These are phyloP conservation scores for Calyptomena viridis DNA, from an alignment of 2,113 vertebrate genomes.

Conservation along the genomic window DNA sequence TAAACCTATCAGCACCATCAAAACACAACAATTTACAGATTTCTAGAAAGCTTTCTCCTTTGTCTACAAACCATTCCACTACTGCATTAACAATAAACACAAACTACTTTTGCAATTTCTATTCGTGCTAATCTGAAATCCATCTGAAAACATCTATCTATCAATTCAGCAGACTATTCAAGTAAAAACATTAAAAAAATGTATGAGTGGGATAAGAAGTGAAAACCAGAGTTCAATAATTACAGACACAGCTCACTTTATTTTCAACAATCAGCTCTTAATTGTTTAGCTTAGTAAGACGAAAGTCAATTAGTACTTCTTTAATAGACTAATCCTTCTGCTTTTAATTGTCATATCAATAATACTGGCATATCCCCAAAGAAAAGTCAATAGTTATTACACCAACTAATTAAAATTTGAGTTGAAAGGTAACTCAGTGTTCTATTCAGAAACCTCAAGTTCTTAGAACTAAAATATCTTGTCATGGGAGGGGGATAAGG, in stretches of 20 bases:
- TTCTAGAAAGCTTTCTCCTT: background rate
- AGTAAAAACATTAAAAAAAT: background rate
- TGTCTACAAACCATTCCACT: background rate
- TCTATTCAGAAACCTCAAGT: slow-evolving; percentile 49
- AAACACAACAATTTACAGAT: background rate
- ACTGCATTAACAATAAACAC: background rate
- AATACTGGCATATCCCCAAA: slow-evolving; percentile 51
- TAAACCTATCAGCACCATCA: background rate
- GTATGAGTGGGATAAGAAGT: background rate
- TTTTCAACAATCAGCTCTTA: slow-evolving; percentile 64
- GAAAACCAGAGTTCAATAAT: slow-evolving; percentile 21
- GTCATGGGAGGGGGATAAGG: background rate
- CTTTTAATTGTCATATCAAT: slow-evolving; percentile 75
- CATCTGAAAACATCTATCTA: background rate
- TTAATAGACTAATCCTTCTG: slow-evolving; percentile 68
- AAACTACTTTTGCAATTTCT: background rate
- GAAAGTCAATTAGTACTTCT: slow-evolving; percentile 65
- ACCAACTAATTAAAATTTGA: slow-evolving; percentile 69
- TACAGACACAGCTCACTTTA: slow-evolving; percentile 48
- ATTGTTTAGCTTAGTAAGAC: slow-evolving; percentile 45
- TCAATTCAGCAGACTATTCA: background rate
- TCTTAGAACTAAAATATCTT: background rate
- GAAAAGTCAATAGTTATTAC: slow-evolving; percentile 68
- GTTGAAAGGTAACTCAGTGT: slow-evolving; percentile 51
- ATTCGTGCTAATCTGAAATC: slow-evolving; percentile 8